A percentile compares a stretch with the other conserved stretches of the same genome.
phyloP scores from a whole-genome alignment of 2,888 invertebrate species.

The Serrognathus titanus region DNA sequence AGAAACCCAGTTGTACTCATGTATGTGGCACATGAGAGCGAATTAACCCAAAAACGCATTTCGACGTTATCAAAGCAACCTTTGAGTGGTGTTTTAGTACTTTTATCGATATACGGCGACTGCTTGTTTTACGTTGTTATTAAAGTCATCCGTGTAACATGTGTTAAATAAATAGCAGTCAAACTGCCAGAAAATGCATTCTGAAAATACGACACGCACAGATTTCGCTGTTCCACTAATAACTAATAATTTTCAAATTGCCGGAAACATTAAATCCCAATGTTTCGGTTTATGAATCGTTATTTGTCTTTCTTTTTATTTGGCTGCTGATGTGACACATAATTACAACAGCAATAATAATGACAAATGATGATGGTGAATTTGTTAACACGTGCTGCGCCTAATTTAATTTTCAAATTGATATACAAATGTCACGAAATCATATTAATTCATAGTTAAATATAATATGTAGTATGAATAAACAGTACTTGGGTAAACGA shows the following conservation, averaged over 20 bases:
- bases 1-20: too few species aligned
- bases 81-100: too few species aligned
- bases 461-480: not conserved
- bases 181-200: too few species aligned
- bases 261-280: constrained; percentile 7
- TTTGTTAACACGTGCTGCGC: constrained; percentile 6
- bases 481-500: not conserved
- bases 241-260: constrained; percentile 12
- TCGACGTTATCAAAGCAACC: too few species aligned
- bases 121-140: too few species aligned
- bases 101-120: too few species aligned
- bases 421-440: not conserved
- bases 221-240: not conserved
- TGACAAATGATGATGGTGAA: constrained; percentile 13
- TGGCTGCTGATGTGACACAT: constrained; percentile 9
- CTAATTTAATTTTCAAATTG: not conserved
- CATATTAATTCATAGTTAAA: too few species aligned
- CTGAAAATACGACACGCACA: too few species aligned
- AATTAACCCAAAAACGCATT: too few species aligned
- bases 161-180: constrained; percentile 4
- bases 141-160: too few species aligned
- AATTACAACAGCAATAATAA: constrained; percentile 11
- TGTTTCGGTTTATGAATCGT: constrained; percentile 11
- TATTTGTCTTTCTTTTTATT: constrained; percentile 9
- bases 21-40: too few species aligned